Evolutionary conservation across 2,888 invertebrate genomes (phyloP).

Genomic region (Ommatoiulus sabulosus): DNA sequence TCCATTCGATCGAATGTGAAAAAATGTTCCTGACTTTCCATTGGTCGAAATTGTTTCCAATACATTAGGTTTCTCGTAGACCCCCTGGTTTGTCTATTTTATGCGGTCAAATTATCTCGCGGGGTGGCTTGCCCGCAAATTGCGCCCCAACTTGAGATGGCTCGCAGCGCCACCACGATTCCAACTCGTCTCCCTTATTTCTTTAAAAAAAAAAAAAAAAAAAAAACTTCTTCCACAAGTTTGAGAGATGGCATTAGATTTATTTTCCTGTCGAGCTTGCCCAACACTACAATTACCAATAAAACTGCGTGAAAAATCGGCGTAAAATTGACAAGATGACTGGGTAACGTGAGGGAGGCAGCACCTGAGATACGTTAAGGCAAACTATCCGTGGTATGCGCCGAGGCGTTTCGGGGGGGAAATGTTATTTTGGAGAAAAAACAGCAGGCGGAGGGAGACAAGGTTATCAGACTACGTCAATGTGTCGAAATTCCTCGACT

Average conservation of each 20-base stretch:
- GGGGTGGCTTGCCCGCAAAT: background rate
- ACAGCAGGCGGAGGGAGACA: constrained; percentile 27
- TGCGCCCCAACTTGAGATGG: background rate
- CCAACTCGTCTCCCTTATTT: background rate
- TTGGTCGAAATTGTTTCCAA: background rate
- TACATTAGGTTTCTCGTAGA: background rate
- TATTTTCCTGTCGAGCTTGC: constrained; percentile 14
- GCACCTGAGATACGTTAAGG: constrained; percentile 5
- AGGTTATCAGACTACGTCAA: constrained; percentile 28
- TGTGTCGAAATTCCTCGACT: constrained; percentile 34
- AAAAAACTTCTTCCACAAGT: background rate
- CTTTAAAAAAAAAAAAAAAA: background rate
- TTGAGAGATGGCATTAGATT: constrained; percentile 1
- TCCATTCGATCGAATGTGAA: background rate
- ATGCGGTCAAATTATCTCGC: background rate
- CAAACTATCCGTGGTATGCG: background rate
- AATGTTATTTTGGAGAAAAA: constrained; percentile 28
- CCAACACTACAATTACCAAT: constrained; percentile 17
- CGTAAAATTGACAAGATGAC: constrained; percentile 22
- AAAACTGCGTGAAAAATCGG: constrained; percentile 10
- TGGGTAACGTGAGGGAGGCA: background rate
- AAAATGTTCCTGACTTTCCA: background rate
- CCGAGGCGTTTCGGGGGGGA: background rate
- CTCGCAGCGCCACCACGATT: background rate
- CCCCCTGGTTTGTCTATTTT: background rate